These are phyloP conservation scores for Drosophila bocki DNA, from an alignment of 1,140 invertebrate species.

Conservation along the genomic window DNA sequence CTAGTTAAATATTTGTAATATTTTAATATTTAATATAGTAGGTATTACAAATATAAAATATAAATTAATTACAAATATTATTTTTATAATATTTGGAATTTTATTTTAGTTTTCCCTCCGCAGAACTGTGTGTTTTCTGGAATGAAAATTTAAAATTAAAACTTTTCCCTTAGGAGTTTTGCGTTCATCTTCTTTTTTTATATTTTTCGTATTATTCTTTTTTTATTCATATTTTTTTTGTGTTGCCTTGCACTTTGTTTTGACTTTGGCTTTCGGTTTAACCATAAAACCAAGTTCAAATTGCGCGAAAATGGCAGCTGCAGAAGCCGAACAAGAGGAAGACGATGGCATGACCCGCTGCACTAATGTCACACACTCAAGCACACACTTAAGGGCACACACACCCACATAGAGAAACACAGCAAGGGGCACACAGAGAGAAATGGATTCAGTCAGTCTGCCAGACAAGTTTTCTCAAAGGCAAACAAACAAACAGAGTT, in stretches of 20 bases:
- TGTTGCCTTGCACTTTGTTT: constrained; percentile 20
- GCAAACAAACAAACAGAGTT: constrained; percentile 72
- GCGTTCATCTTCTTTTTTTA: background rate
- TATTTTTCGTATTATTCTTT: background rate
- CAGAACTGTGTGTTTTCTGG: background rate
- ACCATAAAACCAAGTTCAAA: constrained; percentile 54
- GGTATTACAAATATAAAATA: background rate
- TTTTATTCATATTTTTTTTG: no score
- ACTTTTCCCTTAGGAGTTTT: constrained; percentile 9
- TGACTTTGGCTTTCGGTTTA: constrained; percentile 33
- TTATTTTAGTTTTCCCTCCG: no score
- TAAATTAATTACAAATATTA: no score
- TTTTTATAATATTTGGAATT: no score
- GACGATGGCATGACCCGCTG: constrained; percentile 54
- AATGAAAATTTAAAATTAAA: constrained; percentile 24
- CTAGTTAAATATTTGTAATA: background rate
- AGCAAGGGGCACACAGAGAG: constrained; percentile 10
- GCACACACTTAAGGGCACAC: constrained; percentile 15
- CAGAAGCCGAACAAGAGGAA: constrained; percentile 9
- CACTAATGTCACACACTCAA: constrained; percentile 63
- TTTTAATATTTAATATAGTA: no score
- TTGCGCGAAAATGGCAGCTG: constrained; percentile 33
- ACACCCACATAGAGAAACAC: constrained; percentile 12
- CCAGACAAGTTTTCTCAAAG: constrained; percentile 54
- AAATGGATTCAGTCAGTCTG: constrained; percentile 40